These are phyloP conservation scores for Boloria selene DNA, from an alignment of 2,888 invertebrate genomes.

Conservation along the genomic window DNA sequence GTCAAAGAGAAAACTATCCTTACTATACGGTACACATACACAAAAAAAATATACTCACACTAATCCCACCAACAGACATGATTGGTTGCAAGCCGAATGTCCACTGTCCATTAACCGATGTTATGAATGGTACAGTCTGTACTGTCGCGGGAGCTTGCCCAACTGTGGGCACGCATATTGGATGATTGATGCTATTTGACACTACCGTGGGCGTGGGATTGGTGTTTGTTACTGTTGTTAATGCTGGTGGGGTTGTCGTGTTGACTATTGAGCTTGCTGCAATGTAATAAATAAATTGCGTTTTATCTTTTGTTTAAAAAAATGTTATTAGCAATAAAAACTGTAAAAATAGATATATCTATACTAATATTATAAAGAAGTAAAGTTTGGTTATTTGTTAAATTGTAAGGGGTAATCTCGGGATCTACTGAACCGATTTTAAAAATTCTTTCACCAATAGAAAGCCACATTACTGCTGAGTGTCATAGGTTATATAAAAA, in stretches of 20 bases:
- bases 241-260: constrained; percentile 53
- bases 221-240: constrained; percentile 39
- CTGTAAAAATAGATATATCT: not conserved
- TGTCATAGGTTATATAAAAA: no score
- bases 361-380: no score
- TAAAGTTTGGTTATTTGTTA: no score
- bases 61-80: constrained; percentile 70
- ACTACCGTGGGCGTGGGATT: constrained; percentile 42
- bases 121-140: constrained; percentile 71
- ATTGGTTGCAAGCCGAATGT: constrained; percentile 74
- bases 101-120: constrained; percentile 76
- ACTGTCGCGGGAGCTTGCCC: constrained; percentile 59
- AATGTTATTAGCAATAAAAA: not conserved
- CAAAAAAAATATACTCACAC: constrained; percentile 53
- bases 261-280: constrained; percentile 56
- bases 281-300: constrained; percentile 22
- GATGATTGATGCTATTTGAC: constrained; percentile 28
- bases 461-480: no score
- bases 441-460: no score
- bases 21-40: no score
- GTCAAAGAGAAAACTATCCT: no score
- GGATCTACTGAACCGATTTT: no score
- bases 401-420: no score
- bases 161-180: constrained; percentile 36
- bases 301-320: not conserved